These are phyloP conservation scores for Globodera rostochiensis DNA, from an alignment of 1,140 invertebrate genomes.

Conservation along the genomic window DNA sequence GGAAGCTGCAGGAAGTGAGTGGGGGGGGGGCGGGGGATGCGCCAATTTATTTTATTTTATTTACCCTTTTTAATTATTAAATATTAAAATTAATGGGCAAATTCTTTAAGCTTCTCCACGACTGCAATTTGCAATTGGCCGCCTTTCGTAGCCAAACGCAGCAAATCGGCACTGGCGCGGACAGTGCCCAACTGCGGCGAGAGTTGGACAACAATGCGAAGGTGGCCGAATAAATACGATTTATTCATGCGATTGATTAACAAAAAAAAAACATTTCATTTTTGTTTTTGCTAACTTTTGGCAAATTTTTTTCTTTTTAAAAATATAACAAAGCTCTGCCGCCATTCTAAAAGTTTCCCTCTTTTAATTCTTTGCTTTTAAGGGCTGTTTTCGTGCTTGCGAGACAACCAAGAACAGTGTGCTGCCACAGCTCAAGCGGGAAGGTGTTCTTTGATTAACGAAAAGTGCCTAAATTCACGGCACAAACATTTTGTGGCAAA, in stretches of 20 bases:
- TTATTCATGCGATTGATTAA: background rate
- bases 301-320: too few relatives aligned
- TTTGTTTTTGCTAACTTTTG: too few relatives aligned
- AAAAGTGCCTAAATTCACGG: background rate
- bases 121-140: conserved; percentile 62
- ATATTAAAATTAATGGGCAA: too few relatives aligned
- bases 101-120: conserved; percentile 54
- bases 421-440: conserved; percentile 61
- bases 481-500: too few relatives aligned
- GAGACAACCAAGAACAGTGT: conserved; percentile 62
- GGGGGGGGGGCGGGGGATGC: too few relatives aligned
- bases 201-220: conserved; percentile 59
- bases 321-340: too few relatives aligned
- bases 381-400: conserved; percentile 58
- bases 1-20: conserved; percentile 55
- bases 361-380: background rate
- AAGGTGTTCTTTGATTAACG: conserved; percentile 42
- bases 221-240: background rate
- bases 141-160: conserved; percentile 56
- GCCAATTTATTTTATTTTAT: too few relatives aligned
- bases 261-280: too few relatives aligned
- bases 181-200: conserved; percentile 50
- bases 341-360: too few relatives aligned
- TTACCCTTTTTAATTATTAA: too few relatives aligned
- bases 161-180: conserved; percentile 58